Evolutionary conservation across 1,140 invertebrate genomes (phyloP), one percentile per base, ranked within the genome.

Genomic region (Ostrea denselamellosa): DNA sequence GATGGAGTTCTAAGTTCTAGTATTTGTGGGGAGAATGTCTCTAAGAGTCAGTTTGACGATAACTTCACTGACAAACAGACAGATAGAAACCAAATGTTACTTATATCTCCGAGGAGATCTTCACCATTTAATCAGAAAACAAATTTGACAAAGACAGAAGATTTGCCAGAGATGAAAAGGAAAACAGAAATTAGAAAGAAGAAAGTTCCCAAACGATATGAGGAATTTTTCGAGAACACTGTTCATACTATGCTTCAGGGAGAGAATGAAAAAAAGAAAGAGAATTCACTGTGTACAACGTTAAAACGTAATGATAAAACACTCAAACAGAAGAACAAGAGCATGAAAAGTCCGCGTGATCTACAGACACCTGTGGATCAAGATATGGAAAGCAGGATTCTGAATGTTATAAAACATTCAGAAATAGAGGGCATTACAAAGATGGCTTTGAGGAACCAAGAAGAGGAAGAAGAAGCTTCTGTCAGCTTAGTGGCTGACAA

Each of bases 1-100:
- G 68, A 77, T 77, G 68, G 68, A 77, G 68, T 77, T 28, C 68
- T 77, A 12, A 77, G 68, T 77, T 22, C 68, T 77, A 77, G 68
- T 77, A 77, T 77, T 34, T 77, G 68, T 34, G 68, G 68, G 28
- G 68, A 77, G 17, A 62, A 12, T 14, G 58, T 9, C 4, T 77
- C 68, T 9, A 77, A 4, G 65, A 25, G 8, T 71, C 65, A 71
- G 68, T 77, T 77, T 28, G 68, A 77, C 9, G 68, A 34, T 10
- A 34, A 25, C n/a, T 17, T 62, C n/a, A n/a, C 58, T 34, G 68
- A 77, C 25, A 77, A 10, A 77, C 25, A 28, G 28, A 77, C 68
- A 77, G 68, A 28, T 14, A 77, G 10, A 10, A 77, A 22, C 25
- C 25, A 22, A 3, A 22, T 28, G 9, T 34, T 14, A 0, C 8